Evolutionary conservation across 1,140 invertebrate species (phyloP).

Genomic region (Gerris buenoi): DNA sequence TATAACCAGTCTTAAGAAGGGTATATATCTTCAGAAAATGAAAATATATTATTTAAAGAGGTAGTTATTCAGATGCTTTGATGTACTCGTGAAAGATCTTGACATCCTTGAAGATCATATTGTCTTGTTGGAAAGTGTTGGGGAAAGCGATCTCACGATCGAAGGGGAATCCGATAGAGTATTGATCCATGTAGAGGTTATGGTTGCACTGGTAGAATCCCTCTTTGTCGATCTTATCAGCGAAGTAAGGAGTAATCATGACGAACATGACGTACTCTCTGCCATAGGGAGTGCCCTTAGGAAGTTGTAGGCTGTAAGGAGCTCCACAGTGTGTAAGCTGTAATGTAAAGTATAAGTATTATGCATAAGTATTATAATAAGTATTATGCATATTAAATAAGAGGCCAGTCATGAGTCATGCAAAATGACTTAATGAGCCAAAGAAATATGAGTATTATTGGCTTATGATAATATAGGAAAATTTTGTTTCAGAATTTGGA

Average conservation of each 20-base stretch:
- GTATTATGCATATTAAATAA: no score
- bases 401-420: no score
- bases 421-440: no score
- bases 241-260: not conserved
- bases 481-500: no score
- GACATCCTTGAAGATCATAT: slow-evolving; percentile 5
- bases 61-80: no score
- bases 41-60: no score
- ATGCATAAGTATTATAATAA: no score
- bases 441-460: no score
- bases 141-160: not conserved
- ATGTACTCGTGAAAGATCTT: not conserved
- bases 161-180: not conserved
- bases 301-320: not conserved
- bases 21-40: no score
- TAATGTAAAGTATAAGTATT: no score
- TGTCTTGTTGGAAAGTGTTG: not conserved
- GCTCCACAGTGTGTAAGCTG: not conserved
- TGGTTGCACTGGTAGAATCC: not conserved
- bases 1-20: no score
- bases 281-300: not conserved
- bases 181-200: not conserved
- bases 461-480: no score
- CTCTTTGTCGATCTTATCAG: not conserved
- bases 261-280: not conserved